Percentiles rank a stretch among this genome's conserved stretches.
These are phyloP conservation scores for Periophthalmodon schlosseri DNA, from an alignment of 2,113 vertebrate genomes.

Conservation along the genomic window DNA sequence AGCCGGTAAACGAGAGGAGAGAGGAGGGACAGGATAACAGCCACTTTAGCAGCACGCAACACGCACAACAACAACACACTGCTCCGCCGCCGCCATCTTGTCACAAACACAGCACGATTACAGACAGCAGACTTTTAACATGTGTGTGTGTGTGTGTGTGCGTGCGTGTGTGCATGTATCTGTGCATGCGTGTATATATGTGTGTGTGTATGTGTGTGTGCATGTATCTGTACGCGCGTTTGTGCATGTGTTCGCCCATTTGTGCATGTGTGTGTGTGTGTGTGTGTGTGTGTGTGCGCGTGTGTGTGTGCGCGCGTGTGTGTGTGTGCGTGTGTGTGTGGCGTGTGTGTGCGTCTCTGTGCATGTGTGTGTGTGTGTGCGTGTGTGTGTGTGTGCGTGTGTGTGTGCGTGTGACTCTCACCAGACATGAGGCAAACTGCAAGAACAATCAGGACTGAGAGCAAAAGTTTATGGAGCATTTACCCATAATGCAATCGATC, in stretches of 20 bases:
- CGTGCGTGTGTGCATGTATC: too few species aligned
- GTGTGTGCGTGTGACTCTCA: neutral
- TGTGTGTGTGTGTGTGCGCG: too few species aligned
- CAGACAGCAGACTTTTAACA: neutral
- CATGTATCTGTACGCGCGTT: neutral
- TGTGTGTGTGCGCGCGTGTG: too few species aligned
- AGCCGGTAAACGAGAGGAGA: constrained; percentile 76
- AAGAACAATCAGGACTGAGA: too few species aligned
- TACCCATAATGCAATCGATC: too few species aligned
- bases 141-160: neutral
- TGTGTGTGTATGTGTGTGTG: neutral
- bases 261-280: neutral
- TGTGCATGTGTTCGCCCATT: too few species aligned
- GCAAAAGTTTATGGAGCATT: too few species aligned
- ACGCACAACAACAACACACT: constrained; percentile 66
- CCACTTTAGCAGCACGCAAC: constrained; percentile 78
- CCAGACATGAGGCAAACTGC: too few species aligned
- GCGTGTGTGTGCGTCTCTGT: too few species aligned
- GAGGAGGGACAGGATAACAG: constrained; percentile 75
- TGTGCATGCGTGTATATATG: too few species aligned
- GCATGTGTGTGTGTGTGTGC: too few species aligned
- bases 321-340: too few species aligned
- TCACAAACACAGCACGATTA: constrained; percentile 30
- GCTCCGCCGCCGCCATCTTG: constrained; percentile 33
- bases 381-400: neutral